A percentile compares a stretch with the other conserved stretches of the same genome.
Conservation (phyloP, 2,797 vertebrate species). For the Hypotaenidia okinawae region DNA sequence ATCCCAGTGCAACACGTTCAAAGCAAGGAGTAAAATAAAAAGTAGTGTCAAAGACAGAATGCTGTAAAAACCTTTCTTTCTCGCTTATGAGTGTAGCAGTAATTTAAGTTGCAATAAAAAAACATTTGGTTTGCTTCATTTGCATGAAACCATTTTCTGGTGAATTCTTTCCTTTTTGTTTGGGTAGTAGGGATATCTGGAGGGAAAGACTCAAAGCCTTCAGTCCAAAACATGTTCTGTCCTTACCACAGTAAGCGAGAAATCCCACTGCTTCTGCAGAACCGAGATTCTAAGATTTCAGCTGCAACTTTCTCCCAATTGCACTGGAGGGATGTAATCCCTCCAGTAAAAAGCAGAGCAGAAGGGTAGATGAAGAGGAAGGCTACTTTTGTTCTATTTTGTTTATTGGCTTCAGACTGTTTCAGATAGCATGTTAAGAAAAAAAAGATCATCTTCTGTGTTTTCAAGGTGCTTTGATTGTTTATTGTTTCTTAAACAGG, state of each 20-base stretch:
- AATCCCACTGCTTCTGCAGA: neutral
- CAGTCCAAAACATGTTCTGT: neutral
- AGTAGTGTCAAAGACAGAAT: neutral
- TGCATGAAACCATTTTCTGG: neutral
- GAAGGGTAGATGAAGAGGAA: neutral
- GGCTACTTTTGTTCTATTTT: neutral
- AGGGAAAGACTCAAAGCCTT: neutral
- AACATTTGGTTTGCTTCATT: neutral
- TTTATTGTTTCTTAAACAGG: neutral
- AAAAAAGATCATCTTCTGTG: neutral
- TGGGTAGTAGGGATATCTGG: neutral
- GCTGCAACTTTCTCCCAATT: neutral
- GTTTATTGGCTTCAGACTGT: neutral
- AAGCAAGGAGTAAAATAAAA: neutral
- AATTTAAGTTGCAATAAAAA: neutral
- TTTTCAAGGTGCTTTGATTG: neutral
- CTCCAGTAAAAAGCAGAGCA: neutral
- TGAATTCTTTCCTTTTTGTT: neutral
- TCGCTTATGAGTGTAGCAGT: neutral
- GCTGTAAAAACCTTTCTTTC: neutral
- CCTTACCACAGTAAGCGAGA: neutral
- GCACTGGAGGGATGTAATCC: neutral
- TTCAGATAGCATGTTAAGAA: neutral
- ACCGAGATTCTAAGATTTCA: neutral
- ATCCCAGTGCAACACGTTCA: neutral